Evolutionary conservation across 1,140 invertebrate species (phyloP), one percentile per base, ranked within the genome.

Genomic region (Oryctes rhinoceros): DNA sequence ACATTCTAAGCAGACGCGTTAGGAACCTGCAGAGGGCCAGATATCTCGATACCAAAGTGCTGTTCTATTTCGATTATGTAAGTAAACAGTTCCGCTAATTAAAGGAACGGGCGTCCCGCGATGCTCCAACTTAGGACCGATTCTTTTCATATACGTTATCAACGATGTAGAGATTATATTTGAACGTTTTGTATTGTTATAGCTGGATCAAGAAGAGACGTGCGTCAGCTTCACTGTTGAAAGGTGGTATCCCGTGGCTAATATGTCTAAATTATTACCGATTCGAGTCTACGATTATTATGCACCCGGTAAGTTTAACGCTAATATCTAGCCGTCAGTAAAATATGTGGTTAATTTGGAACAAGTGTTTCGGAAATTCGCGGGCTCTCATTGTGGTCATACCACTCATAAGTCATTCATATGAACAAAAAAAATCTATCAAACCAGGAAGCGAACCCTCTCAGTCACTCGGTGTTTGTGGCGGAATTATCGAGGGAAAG

Each of bases 1-100:
- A 98, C 86, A 94, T 98, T 47, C 89, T 92, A 11, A 93, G 93
- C 20, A 90, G 90, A 80, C 88, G 90, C 76, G 94, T 97, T 30
- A 89, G 92, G 35, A 96, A 95, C 87, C 89, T 99, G 71, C 94
- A 96, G 86, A 90, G 96, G 83, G 97, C 97, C 13, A 92, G 94
- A 84, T 98, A 94, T 88, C 88, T 91, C 80, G 92, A 94, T 67
- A 91, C 91, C 81, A 97, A 97, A 90, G 92, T 98, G 75, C 86
- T 95, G n/a, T 98, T 98, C 88, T 99, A 98, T 86, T 98, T 99
- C 87, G 94, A 98, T 87, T 97, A 96, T 88, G 94, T 96, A 90
- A 93, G 92, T 91, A 30, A 30, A 30, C 24, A 30, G 24, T 30
- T 30, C 24, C 24, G 24, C 24, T n/a, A 30, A 30, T 30, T 30